phyloP scores from a whole-genome alignment of 2,888 invertebrate species.

The Pristionchus fissidentatus region DNA sequence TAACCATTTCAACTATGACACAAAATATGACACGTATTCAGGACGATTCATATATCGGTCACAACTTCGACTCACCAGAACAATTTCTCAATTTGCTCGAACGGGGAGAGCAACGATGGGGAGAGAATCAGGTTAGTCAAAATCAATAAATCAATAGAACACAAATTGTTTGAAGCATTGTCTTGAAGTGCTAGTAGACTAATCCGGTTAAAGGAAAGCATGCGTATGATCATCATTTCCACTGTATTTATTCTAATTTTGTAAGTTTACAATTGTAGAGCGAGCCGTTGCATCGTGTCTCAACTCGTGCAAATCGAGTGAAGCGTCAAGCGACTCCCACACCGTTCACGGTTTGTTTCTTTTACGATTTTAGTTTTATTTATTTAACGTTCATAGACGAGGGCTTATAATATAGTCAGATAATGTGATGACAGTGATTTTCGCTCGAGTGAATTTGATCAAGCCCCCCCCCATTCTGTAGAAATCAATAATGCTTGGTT shows the following conservation, averaged over 20 bases:
- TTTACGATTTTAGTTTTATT: not conserved
- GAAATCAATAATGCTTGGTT: no score
- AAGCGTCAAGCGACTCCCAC: not conserved
- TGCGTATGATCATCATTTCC: no score
- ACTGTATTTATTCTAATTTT: no score
- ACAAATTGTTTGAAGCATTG: no score
- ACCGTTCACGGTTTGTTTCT: conserved; percentile 1
- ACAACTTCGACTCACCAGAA: conserved; percentile 23
- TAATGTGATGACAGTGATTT: not conserved
- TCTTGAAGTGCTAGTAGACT: no score
- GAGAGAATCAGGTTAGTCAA: conserved; percentile 26
- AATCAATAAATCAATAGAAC: no score
- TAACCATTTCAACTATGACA: no score
- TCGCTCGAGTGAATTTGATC: not conserved
- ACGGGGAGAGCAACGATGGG: conserved; percentile 6
- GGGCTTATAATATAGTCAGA: not conserved
- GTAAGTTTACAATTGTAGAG: no score
- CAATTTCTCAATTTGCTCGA: conserved; percentile 37
- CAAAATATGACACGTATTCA: no score
- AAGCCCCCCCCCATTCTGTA: no score
- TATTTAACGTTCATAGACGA: not conserved
- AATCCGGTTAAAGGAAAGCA: no score
- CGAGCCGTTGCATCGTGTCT: not conserved
- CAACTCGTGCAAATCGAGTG: not conserved
- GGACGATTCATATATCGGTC: conserved; percentile 17